Conservation (phyloP, 1,140 invertebrate genomes). For the Metaphire vulgaris region DNA sequence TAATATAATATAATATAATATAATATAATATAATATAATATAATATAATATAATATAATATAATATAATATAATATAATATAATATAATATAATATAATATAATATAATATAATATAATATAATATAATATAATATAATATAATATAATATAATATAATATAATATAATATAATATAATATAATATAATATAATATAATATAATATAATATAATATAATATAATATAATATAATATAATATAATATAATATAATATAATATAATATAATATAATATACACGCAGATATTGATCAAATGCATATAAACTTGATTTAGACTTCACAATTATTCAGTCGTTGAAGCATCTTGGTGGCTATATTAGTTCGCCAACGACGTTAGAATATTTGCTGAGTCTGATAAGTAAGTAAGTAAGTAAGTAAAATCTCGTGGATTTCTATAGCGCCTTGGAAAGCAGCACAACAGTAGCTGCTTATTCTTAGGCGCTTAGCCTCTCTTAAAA, state of each 20-base stretch:
- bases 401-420: too few relatives aligned
- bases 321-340: too few relatives aligned
- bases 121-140: slow-evolving; percentile 4
- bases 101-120: slow-evolving; percentile 4
- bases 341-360: too few relatives aligned
- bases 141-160: slow-evolving; percentile 4
- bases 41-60: neutral
- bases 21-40: neutral
- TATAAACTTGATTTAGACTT: too few relatives aligned
- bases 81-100: slow-evolving; percentile 4
- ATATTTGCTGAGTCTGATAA: too few relatives aligned
- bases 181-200: slow-evolving; percentile 4
- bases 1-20: neutral
- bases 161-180: slow-evolving; percentile 4
- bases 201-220: slow-evolving; percentile 4
- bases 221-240: neutral
- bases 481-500: too few relatives aligned
- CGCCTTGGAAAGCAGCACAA: too few relatives aligned
- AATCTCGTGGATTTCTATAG: too few relatives aligned
- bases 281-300: neutral
- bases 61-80: slow-evolving; percentile 4
- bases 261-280: neutral
- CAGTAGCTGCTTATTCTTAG: too few relatives aligned
- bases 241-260: neutral
- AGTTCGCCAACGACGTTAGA: too few relatives aligned